Evolutionary conservation across 2,113 vertebrate species (phyloP).

Genomic region (Phyllostomus hastatus): DNA sequence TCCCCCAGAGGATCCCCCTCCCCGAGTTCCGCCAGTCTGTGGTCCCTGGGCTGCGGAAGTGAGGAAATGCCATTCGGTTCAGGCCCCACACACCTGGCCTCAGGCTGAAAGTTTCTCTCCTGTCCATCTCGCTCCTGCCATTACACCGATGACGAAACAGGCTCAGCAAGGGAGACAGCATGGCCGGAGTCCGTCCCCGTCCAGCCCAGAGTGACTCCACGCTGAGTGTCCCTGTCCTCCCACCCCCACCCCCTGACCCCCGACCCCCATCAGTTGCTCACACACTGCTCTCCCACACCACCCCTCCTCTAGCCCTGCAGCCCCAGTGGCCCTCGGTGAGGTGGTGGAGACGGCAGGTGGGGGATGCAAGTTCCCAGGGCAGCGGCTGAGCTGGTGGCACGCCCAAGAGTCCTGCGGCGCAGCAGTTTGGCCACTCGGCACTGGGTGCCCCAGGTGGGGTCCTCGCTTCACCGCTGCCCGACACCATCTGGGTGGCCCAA

Average conservation of each 20-base stretch:
- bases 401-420: constrained; percentile 85
- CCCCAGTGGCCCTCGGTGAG: constrained; percentile 19
- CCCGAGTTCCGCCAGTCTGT: not conserved
- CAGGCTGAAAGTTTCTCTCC: not conserved
- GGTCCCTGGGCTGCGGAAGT: not conserved
- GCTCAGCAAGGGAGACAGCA: not conserved
- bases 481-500: constrained; percentile 83
- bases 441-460: constrained; percentile 35
- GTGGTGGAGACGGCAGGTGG: constrained; percentile 74
- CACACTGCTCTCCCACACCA: not conserved
- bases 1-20: not conserved
- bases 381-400: constrained; percentile 81
- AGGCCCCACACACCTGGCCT: not conserved
- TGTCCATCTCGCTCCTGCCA: not conserved
- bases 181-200: not conserved
- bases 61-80: not conserved
- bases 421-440: constrained; percentile 82
- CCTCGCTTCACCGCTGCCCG: constrained; percentile 70
- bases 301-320: constrained; percentile 38
- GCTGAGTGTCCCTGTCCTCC: not conserved
- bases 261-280: not conserved
- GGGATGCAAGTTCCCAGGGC: constrained; percentile 80
- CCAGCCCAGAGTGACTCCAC: not conserved
- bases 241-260: not conserved
- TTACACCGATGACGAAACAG: not conserved